phyloP scores from a whole-genome alignment of 2,797 vertebrate genomes.

The Muraenolepis orangiensis region DNA sequence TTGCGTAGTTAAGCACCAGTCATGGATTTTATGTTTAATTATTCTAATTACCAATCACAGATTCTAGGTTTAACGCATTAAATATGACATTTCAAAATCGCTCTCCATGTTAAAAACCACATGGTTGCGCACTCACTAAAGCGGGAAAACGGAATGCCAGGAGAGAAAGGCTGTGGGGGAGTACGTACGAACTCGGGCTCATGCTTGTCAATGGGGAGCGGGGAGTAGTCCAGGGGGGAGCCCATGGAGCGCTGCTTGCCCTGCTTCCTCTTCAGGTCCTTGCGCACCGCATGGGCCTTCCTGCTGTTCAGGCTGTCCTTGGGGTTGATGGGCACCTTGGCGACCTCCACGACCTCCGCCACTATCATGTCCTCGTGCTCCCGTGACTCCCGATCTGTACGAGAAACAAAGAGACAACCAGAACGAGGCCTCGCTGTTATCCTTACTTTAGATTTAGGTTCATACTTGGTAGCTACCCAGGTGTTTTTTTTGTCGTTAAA shows the following conservation, averaged over 20 bases:
- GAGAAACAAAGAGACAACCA: not conserved
- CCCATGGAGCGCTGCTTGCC: slow-evolving; percentile 80
- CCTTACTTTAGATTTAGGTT: not conserved
- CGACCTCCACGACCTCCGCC: slow-evolving; percentile 84
- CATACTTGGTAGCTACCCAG: too few relatives aligned
- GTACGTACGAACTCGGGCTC: slow-evolving; percentile 91
- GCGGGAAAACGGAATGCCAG: too few relatives aligned
- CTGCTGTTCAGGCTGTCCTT: slow-evolving; percentile 84
- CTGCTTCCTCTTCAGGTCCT: slow-evolving; percentile 83
- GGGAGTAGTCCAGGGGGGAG: slow-evolving; percentile 79
- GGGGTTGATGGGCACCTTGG: slow-evolving; percentile 82
- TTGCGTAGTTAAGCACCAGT: not conserved
- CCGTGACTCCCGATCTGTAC: slow-evolving; percentile 84
- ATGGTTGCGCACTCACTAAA: too few relatives aligned
- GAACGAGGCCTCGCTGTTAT: not conserved
- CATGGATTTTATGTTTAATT: not conserved
- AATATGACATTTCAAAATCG: not conserved
- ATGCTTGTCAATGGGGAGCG: slow-evolving; percentile 84
- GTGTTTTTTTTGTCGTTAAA: too few relatives aligned
- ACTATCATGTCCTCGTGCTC: slow-evolving; percentile 86
- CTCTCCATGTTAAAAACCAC: too few relatives aligned
- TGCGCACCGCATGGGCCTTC: slow-evolving; percentile 87
- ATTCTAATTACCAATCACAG: not conserved
- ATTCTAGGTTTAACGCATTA: not conserved
- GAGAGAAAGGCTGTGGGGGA: not conserved